These are phyloP conservation scores for Etia nguti DNA, from an alignment of 2,113 vertebrate genomes.

Conservation along the genomic window DNA sequence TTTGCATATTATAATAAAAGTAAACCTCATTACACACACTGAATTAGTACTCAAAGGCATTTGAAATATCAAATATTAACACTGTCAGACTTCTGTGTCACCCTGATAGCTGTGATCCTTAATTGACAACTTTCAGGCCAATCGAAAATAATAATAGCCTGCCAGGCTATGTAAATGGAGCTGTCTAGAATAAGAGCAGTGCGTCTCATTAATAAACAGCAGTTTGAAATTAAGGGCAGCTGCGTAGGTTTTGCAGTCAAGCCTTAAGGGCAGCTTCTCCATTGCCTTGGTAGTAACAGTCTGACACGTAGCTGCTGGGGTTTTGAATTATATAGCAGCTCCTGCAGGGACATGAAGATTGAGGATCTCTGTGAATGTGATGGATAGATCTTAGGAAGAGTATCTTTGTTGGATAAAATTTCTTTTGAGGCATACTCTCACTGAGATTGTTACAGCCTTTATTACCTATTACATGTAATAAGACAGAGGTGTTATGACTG, in stretches of 20 bases:
- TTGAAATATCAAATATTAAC: not conserved
- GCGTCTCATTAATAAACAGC: not conserved
- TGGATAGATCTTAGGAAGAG: not conserved
- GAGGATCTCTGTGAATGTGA: not conserved
- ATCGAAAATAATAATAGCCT: not conserved
- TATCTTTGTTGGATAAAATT: not conserved
- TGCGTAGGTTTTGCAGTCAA: not conserved
- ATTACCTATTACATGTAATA: not conserved
- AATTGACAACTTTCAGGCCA: not conserved
- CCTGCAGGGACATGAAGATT: not conserved
- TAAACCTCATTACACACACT: not conserved
- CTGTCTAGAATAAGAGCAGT: not conserved
- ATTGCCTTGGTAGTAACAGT: not conserved
- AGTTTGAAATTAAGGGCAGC: not conserved
- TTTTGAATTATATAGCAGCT: constrained; percentile 25
- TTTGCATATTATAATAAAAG: not conserved
- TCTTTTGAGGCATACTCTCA: not conserved
- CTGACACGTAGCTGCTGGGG: not conserved
- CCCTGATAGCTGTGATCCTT: not conserved
- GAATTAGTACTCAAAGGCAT: not conserved
- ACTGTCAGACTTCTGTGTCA: not conserved
- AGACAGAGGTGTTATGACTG: not conserved
- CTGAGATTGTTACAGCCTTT: not conserved
- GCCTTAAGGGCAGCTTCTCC: not conserved
- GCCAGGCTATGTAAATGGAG: not conserved